Conservation (phyloP, 2,797 vertebrate genomes). For the Leptoclinus maculatus region DNA sequence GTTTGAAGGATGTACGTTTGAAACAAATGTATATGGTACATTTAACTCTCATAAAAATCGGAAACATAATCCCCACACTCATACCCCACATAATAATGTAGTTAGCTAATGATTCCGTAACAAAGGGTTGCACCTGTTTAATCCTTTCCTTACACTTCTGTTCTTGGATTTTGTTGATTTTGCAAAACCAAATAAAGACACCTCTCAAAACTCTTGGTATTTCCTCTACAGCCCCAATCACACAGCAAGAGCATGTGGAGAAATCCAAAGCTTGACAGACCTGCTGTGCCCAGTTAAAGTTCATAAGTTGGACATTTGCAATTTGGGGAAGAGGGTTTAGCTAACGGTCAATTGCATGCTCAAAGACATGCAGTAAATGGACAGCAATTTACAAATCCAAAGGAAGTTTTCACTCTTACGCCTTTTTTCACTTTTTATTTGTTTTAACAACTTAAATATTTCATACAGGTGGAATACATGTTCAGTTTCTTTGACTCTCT, state of each 20-base stretch:
- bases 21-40: too few relatives aligned
- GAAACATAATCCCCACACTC: too few relatives aligned
- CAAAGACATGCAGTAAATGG: background rate
- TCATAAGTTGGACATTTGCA: background rate
- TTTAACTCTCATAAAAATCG: too few relatives aligned
- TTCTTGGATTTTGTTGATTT: background rate
- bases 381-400: background rate
- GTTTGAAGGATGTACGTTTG: too few relatives aligned
- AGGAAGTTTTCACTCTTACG: background rate
- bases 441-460: constrained; percentile 64
- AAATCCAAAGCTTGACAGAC: background rate
- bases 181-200: too few relatives aligned
- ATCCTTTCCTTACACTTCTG: too few relatives aligned
- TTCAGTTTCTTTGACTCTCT: constrained; percentile 61
- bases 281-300: background rate
- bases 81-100: too few relatives aligned
- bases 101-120: too few relatives aligned
- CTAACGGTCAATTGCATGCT: background rate
- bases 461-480: constrained; percentile 65
- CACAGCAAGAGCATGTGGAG: background rate
- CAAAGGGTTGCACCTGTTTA: too few relatives aligned
- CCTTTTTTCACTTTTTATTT: constrained; percentile 64
- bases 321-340: background rate
- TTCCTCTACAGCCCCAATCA: too few relatives aligned
- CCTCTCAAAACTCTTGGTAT: too few relatives aligned